phyloP scores from a whole-genome alignment of 2,797 vertebrate species.

The Florisuga fusca region DNA sequence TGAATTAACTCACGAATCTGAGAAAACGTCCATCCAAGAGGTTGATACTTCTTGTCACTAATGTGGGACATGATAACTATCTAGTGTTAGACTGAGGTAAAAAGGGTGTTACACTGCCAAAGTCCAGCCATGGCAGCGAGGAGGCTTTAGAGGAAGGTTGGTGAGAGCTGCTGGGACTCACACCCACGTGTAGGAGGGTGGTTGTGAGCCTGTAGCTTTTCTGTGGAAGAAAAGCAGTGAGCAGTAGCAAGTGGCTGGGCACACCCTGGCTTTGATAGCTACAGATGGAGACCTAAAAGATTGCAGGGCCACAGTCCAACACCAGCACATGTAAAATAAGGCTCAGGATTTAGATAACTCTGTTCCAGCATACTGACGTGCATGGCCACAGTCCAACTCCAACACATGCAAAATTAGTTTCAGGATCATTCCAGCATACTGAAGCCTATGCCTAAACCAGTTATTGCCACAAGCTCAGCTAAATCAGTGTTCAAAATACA shows the following conservation, averaged over 20 bases:
- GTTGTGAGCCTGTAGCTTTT: not conserved
- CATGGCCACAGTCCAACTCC: constrained; percentile 63
- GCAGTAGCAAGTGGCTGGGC: constrained; percentile 49
- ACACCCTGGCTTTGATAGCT: constrained; percentile 70
- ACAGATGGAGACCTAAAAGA: constrained; percentile 74
- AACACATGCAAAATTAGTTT: constrained; percentile 77
- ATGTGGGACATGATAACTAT: not conserved
- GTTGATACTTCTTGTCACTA: not conserved
- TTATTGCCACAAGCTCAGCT: constrained; percentile 66
- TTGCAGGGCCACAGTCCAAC: constrained; percentile 74
- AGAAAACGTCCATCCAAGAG: not conserved
- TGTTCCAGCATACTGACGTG: constrained; percentile 74
- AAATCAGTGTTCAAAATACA: constrained; percentile 45
- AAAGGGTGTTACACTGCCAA: not conserved
- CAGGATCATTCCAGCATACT: constrained; percentile 74
- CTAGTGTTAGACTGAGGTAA: not conserved
- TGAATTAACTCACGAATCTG: not conserved
- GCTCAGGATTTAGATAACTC: constrained; percentile 76
- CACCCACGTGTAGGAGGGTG: not conserved
- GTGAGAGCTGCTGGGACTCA: not conserved
- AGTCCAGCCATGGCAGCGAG: not conserved
- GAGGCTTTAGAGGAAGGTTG: not conserved
- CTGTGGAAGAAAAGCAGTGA: not conserved
- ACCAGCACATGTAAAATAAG: constrained; percentile 75
- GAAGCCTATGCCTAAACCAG: constrained; percentile 69